Evolutionary conservation across 2,797 vertebrate species (phyloP).

Genomic region (Sciurus carolinensis): DNA sequence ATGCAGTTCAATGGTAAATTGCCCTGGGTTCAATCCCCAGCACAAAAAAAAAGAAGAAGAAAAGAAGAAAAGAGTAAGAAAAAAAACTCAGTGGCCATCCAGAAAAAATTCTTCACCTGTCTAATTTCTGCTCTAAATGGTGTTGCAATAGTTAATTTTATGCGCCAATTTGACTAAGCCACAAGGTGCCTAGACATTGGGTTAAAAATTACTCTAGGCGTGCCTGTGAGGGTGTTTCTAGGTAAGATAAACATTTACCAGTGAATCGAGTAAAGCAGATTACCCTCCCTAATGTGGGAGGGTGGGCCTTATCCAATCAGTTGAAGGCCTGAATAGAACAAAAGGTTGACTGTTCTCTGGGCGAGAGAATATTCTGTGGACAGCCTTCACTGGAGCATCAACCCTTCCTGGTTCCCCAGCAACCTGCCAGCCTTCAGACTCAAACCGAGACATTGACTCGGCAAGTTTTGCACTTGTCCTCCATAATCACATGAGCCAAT

Average conservation of each 20-base stretch:
- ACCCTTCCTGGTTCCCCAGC: not conserved
- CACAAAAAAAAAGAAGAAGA: too few relatives aligned
- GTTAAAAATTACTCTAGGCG: not conserved
- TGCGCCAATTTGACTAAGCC: too few relatives aligned
- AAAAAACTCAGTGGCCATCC: not conserved
- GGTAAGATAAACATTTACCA: not conserved
- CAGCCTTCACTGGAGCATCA: too few relatives aligned
- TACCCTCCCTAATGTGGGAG: too few relatives aligned
- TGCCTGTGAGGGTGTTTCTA: not conserved
- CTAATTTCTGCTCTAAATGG: not conserved
- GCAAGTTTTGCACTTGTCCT: not conserved
- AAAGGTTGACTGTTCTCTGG: not conserved
- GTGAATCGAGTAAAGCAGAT: not conserved
- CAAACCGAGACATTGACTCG: not conserved
- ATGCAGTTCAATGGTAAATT: too few relatives aligned
- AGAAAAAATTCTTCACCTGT: not conserved
- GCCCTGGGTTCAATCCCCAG: too few relatives aligned
- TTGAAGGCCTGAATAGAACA: not conserved
- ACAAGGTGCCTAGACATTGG: too few relatives aligned
- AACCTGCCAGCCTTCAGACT: not conserved
- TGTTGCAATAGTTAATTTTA: not conserved
- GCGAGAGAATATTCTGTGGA: not conserved
- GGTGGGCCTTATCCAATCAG: not conserved
- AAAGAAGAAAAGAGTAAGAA: too few relatives aligned
- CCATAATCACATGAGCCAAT: not conserved